Evolutionary conservation across 1,140 invertebrate genomes (phyloP).

Genomic region (Macrosteles quadrilineatus): DNA sequence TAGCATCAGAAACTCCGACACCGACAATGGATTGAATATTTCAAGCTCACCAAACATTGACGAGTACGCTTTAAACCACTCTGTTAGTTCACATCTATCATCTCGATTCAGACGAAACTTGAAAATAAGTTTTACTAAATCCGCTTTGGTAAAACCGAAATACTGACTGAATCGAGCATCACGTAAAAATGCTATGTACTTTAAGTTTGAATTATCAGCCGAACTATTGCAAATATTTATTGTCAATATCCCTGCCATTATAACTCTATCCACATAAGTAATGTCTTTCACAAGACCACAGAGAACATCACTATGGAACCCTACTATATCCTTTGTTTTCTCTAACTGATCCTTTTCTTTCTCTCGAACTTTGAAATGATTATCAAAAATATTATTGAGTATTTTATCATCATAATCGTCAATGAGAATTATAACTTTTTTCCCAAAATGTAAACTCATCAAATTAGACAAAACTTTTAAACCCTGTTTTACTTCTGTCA

Average conservation of each 20-base stretch:
- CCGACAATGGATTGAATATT: neutral
- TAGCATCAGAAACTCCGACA: neutral
- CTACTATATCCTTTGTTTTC: neutral
- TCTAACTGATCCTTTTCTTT: neutral
- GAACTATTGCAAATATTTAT: neutral
- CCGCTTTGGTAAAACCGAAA: neutral
- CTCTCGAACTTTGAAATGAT: neutral
- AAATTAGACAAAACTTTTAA: neutral
- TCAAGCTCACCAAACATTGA: neutral
- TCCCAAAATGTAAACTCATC: neutral
- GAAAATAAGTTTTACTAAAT: neutral
- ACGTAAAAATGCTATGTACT: neutral
- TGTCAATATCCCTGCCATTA: neutral
- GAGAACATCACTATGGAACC: neutral
- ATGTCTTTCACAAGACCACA: neutral
- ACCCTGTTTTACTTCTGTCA: neutral
- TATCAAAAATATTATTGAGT: neutral
- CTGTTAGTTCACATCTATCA: neutral
- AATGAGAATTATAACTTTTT: constrained; percentile 3
- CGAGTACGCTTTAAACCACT: neutral
- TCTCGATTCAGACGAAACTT: neutral
- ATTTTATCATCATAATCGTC: neutral
- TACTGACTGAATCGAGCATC: neutral
- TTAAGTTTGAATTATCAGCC: neutral
- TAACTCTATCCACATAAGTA: neutral